Evolutionary conservation across 1,140 invertebrate species (phyloP), one percentile per base, ranked within the genome.

Genomic region (Bactericera cockerelli): DNA sequence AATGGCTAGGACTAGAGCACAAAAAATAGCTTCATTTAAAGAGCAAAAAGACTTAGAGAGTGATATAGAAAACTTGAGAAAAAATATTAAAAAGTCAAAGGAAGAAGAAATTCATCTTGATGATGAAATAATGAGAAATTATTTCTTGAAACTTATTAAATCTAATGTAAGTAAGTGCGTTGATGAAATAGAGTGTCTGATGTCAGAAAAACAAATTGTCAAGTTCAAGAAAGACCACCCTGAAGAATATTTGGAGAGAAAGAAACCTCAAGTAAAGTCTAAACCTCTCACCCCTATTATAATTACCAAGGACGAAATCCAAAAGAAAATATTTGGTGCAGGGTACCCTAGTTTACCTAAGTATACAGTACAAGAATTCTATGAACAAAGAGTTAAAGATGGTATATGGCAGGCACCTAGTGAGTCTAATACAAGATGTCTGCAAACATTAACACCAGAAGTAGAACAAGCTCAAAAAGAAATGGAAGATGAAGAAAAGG

Each of bases 301-400:
- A 55, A 91, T 98, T 26, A 95, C 94, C 0, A 82, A 83, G 66
- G 85, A 93, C 73, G 81, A 80, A 33, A 61, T 87, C 0, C 93
- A 98, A 73, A 98, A 97, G 72, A 79, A 90, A 62, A 88, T 98
- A 1, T 96, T 83, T 75, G 96, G 96, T 6, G 73, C 84, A 36
- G 96, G 95, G 0, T 99, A 98, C 79, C 94, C 94, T 0, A 85
- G 88, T 68, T 69, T 97, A 59, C 93, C 95, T 0, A 82, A 88
- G 1, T 76, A 93, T 73, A 93, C 91, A 0, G 86, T 99, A 0
- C 84, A 96, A 67, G 94, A 98, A 72, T 97, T 98, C 74, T 97
- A 95, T 71, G 83, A 95, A 54, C 79, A 95, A 71, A 79, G 91
- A 64, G 80, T 91, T 0, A 74, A 77, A 58, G 84, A 88, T 55